Conservation (phyloP, 1,140 invertebrate genomes). For the Drosophila gunungcola region DNA sequence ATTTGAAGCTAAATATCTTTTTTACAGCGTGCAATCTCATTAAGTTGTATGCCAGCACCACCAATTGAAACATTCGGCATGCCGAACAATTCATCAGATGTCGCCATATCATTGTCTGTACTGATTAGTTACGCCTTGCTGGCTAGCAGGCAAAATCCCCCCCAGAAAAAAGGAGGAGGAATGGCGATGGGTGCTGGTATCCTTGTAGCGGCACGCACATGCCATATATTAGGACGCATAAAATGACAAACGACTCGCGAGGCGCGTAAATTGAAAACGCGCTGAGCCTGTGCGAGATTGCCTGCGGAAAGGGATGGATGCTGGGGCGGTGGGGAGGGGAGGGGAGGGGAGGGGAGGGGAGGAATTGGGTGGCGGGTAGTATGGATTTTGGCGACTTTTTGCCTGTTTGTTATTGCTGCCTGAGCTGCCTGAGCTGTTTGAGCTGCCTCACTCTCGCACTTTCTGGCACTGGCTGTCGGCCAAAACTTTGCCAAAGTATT, state of each 20-base stretch:
- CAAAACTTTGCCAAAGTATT: conserved; percentile 83
- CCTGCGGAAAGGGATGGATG: conserved; percentile 27
- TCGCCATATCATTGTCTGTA: conserved; percentile 85
- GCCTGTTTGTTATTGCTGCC: conserved; percentile 71
- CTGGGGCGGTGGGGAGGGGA: neutral
- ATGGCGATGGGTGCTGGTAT: conserved; percentile 33
- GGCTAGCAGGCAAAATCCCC: conserved; percentile 40
- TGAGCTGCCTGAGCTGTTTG: conserved; percentile 27
- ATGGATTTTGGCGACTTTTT: conserved; percentile 69
- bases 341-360: neutral
- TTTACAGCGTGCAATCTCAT: conserved; percentile 9
- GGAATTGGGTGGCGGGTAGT: conserved; percentile 3
- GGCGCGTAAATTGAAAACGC: conserved; percentile 80
- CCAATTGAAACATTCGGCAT: conserved; percentile 41
- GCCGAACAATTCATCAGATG: conserved; percentile 68
- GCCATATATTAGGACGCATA: conserved; percentile 81
- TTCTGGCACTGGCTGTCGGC: conserved; percentile 61
- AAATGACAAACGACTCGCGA: conserved; percentile 82
- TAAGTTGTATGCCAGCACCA: conserved; percentile 13
- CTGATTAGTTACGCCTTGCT: conserved; percentile 75
- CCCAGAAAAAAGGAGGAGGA: neutral
- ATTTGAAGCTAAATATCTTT: neutral
- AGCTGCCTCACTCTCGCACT: conserved; percentile 5
- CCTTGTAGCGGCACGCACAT: conserved; percentile 67
- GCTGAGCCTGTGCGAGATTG: conserved; percentile 72